Evolutionary conservation across 2,888 invertebrate genomes (phyloP).

Genomic region (Aphrophora alni): DNA sequence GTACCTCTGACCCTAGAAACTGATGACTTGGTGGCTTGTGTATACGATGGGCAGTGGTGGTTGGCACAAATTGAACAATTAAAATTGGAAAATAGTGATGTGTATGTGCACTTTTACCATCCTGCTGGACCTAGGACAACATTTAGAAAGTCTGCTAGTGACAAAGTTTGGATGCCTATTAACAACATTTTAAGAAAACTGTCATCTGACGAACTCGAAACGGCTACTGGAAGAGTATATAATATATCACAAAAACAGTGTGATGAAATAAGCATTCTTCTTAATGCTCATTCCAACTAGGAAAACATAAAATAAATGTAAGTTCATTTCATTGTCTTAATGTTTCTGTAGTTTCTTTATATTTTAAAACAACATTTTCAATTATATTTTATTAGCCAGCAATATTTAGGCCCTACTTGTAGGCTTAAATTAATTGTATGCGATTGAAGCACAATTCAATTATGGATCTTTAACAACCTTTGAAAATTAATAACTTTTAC

Average conservation of each 20-base stretch:
- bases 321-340: too few species aligned
- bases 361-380: too few species aligned
- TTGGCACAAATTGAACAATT: conserved; percentile 18
- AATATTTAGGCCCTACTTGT: too few species aligned
- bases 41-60: conserved; percentile 30
- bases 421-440: too few species aligned
- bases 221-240: conserved; percentile 20
- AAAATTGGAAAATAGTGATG: conserved; percentile 19
- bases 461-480: too few species aligned
- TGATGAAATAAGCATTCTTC: conserved; percentile 25
- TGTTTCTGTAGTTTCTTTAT: too few species aligned
- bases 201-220: conserved; percentile 6
- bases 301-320: too few species aligned
- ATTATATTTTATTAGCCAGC: too few species aligned
- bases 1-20: conserved; percentile 6
- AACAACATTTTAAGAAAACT: conserved; percentile 26
- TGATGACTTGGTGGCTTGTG: conserved; percentile 3
- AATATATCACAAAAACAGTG: conserved; percentile 26
- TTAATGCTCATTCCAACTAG: too few species aligned
- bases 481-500: too few species aligned
- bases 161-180: conserved; percentile 10
- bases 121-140: conserved; percentile 24
- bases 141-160: conserved; percentile 21
- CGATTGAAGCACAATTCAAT: too few species aligned
- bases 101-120: conserved; percentile 19